A percentile compares a stretch with the other conserved stretches of the same genome.
phyloP scores from a whole-genome alignment of 1,140 invertebrate species.

The Ganaspis sp. region DNA sequence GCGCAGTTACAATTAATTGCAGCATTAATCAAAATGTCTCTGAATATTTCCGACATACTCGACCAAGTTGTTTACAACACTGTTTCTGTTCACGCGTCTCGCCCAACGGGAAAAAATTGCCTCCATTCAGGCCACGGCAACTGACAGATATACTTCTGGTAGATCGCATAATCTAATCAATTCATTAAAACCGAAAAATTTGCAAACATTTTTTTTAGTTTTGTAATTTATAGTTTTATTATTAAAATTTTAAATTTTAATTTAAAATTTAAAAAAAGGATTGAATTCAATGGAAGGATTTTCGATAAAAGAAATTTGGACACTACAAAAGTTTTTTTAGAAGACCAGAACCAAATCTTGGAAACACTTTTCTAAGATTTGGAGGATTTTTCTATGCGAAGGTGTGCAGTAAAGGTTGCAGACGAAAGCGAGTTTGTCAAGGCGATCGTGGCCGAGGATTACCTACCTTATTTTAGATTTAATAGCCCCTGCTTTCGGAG shows the following conservation, averaged over 20 bases:
- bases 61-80: constrained; percentile 16
- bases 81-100: constrained; percentile 25
- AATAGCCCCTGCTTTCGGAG: constrained; percentile 28
- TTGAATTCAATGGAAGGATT: too few relatives aligned
- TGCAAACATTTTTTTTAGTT: too few relatives aligned
- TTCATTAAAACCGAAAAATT: too few relatives aligned
- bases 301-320: too few relatives aligned
- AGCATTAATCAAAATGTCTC: constrained; percentile 29
- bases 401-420: constrained; percentile 7
- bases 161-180: too few relatives aligned
- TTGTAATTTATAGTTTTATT: too few relatives aligned
- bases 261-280: too few relatives aligned
- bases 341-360: too few relatives aligned
- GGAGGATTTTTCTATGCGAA: too few relatives aligned
- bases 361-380: too few relatives aligned
- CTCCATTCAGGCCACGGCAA: constrained; percentile 20
- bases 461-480: constrained; percentile 30
- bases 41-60: constrained; percentile 20
- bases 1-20: constrained; percentile 21
- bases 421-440: constrained; percentile 25
- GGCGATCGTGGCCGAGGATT: constrained; percentile 25
- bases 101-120: neutral
- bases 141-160: neutral
- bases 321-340: too few relatives aligned
- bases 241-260: too few relatives aligned